Base-by-base conservation (phyloP, 2,113 vertebrate genomes). In the Platichthys flesus region DNA sequence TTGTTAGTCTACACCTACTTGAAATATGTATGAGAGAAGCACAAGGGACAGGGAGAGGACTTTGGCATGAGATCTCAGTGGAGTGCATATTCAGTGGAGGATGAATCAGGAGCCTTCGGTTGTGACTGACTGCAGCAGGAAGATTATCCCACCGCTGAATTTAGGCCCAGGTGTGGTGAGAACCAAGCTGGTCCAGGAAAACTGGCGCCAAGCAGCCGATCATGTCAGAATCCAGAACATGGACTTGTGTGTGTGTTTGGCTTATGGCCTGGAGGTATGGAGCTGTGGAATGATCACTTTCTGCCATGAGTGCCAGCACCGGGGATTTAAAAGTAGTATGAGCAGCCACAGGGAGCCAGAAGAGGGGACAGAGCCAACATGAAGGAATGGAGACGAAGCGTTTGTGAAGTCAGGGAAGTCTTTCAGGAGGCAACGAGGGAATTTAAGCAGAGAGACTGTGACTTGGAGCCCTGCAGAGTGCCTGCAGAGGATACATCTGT, bases 301-400 rank as follows among this genome's bases (percentile, higher is more conserved):
- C 54, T 74, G 45, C 5, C 55, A 9, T 37, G 55, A 67, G 66
- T 70, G 75, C 82, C 70, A 69, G 55, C 58, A 45, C 10, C 4
- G 51, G 70, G 72, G 76, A 82, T 82, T 78, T 65, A 47, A 28
- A 77, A 85, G 69, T 16, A 10, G 64, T 69, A 65, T 42, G 40
- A 67, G 66, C 26, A 63, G 66, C 70, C 60, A 51, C 59, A 42
- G 54, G 57, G 60, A 78, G 63, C 60, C 15, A 57, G 10, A 57
- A 49, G 28, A 66, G 62, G 60, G 73, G 64, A 67, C 5, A 56
- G 49, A 60, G 28, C 20, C 62, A 51, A 77, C 72, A 72, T 81
- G 52, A 59, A 71, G 61, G 57, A 79, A 86, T 65, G 13, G 57
- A 42, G 51, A 67, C 21, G 35, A 52, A 45, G 63, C 35, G 23